phyloP scores from a whole-genome alignment of 2,888 invertebrate genomes.

The Oscheius myriophilus region DNA sequence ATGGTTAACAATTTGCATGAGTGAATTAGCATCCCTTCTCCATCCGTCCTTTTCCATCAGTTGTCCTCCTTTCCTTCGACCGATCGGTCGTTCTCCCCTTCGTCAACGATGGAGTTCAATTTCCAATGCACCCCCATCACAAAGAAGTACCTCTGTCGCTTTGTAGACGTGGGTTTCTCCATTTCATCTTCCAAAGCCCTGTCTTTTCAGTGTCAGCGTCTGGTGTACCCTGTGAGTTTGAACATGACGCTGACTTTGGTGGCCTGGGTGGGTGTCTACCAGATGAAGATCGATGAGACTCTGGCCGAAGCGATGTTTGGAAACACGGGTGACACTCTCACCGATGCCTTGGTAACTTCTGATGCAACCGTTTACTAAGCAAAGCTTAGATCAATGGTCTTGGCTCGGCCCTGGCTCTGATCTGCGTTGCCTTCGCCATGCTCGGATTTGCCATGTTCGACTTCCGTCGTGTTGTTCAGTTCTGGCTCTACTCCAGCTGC shows the following conservation, averaged over 20 bases:
- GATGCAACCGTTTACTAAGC: background rate
- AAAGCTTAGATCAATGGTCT: conserved; percentile 38
- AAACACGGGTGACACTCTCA: conserved; percentile 49
- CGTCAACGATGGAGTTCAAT: background rate
- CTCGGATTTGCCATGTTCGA: conserved; percentile 57
- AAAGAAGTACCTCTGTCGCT: conserved; percentile 3
- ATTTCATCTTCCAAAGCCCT: too few species aligned
- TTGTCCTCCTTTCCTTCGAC: background rate
- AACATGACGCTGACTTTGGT: conserved; percentile 55
- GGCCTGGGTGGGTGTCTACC: conserved; percentile 54
- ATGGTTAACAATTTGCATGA: too few species aligned
- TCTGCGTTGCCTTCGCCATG: conserved; percentile 57
- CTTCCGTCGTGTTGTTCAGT: conserved; percentile 49
- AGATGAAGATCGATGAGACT: conserved; percentile 46
- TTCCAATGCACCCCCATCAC: background rate
- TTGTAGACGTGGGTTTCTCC: too few species aligned
- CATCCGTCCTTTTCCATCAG: background rate
- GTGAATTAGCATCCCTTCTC: too few species aligned
- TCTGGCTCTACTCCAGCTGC: conserved; percentile 54
- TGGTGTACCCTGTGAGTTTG: conserved; percentile 37
- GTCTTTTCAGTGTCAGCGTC: conserved; percentile 10
- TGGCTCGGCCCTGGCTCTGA: conserved; percentile 47
- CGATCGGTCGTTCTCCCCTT: background rate
- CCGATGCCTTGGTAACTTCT: conserved; percentile 52
- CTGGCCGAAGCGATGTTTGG: conserved; percentile 36